Conservation (phyloP, 2,797 vertebrate species). For the Phoxinus dragarum region DNA sequence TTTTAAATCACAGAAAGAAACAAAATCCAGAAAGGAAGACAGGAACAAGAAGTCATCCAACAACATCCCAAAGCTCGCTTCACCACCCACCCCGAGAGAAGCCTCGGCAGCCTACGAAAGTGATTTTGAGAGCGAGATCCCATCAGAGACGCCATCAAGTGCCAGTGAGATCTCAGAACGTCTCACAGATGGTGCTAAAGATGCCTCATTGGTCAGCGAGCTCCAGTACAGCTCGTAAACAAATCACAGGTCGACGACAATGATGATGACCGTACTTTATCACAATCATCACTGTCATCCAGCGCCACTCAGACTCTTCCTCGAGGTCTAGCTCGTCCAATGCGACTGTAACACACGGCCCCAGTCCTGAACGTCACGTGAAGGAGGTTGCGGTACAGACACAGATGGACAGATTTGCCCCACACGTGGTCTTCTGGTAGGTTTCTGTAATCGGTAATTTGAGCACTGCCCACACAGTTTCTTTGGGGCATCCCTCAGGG, state of each 20-base stretch:
- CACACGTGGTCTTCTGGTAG: constrained; percentile 75
- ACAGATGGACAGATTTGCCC: constrained; percentile 55
- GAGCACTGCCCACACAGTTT: not conserved
- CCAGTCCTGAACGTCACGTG: constrained; percentile 42
- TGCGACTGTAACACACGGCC: constrained; percentile 10
- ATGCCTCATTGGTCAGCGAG: constrained; percentile 45
- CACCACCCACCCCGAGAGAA: constrained; percentile 16
- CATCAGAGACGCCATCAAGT: constrained; percentile 54
- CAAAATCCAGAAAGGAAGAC: not conserved
- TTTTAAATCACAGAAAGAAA: constrained; percentile 19
- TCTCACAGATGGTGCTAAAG: constrained; percentile 62
- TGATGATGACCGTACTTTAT: constrained; percentile 57
- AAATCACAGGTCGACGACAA: constrained; percentile 14
- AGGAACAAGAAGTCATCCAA: not conserved
- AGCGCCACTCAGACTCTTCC: not conserved
- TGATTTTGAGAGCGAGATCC: constrained; percentile 70
- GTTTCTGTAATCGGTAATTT: constrained; percentile 31
- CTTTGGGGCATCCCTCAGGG: not conserved
- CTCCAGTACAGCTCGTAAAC: constrained; percentile 53
- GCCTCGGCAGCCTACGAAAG: constrained; percentile 61
- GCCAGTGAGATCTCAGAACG: constrained; percentile 77
- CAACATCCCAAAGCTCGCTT: not conserved
- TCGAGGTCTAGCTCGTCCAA: constrained; percentile 51
- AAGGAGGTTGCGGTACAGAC: constrained; percentile 85
- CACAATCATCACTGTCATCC: constrained; percentile 35